phyloP scores from a whole-genome alignment of 2,113 vertebrate species.

The Prochilodus magdalenae region DNA sequence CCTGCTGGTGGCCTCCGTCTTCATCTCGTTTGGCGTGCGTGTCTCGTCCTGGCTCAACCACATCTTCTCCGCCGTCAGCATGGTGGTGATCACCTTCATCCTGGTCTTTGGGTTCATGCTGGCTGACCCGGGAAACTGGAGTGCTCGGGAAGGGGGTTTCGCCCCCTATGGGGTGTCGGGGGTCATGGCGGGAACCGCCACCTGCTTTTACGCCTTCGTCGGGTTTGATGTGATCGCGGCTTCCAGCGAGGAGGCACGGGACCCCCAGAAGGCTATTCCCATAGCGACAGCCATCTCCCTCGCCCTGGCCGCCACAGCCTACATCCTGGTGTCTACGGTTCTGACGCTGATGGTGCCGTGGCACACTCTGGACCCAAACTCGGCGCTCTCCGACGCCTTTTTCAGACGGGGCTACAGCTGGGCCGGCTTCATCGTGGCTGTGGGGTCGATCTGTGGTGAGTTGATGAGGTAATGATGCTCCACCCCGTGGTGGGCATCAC shows the following conservation, averaged over 20 bases:
- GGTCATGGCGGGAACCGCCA: slow-evolving; percentile 91
- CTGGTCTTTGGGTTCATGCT: slow-evolving; percentile 89
- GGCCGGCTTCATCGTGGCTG: slow-evolving; percentile 91
- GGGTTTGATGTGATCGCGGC: slow-evolving; percentile 95
- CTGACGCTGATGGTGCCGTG: slow-evolving; percentile 95
- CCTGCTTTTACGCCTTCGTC: slow-evolving; percentile 95
- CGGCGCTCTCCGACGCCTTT: slow-evolving; percentile 91
- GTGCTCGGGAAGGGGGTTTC: slow-evolving; percentile 87
- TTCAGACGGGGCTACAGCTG: slow-evolving; percentile 92
- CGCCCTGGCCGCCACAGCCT: slow-evolving; percentile 83
- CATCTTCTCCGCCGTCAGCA: slow-evolving; percentile 86
- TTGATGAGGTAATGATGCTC: slow-evolving; percentile 34
- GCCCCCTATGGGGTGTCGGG: slow-evolving; percentile 90
- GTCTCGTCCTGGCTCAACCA: slow-evolving; percentile 97
- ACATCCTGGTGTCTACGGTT: slow-evolving; percentile 90
- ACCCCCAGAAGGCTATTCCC: slow-evolving; percentile 88
- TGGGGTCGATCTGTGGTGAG: slow-evolving; percentile 96
- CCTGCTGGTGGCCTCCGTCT: slow-evolving; percentile 84
- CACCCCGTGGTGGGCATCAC: too few species aligned
- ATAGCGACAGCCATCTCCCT: slow-evolving; percentile 89
- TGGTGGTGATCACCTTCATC: slow-evolving; percentile 87
- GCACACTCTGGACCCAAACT: slow-evolving; percentile 89
- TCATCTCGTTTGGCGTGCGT: slow-evolving; percentile 92
- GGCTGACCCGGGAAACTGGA: slow-evolving; percentile 89
- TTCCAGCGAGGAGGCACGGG: slow-evolving; percentile 92